These are phyloP conservation scores for Formica aserva DNA, from an alignment of 2,888 invertebrate genomes.

Conservation along the genomic window DNA sequence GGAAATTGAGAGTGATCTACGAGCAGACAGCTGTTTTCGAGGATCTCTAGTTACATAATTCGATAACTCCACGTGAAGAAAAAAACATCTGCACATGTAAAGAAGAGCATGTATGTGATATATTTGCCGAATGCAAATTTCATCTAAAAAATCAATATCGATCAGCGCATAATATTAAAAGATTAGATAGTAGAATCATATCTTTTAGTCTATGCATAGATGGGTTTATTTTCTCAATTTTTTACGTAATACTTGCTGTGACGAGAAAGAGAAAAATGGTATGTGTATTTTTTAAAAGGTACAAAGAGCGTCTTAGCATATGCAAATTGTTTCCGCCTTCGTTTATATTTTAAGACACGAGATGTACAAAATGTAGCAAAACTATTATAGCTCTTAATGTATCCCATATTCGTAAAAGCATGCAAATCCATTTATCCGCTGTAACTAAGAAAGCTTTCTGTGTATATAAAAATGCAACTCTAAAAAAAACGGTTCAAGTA, in stretches of 20 bases:
- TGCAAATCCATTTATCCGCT: not conserved
- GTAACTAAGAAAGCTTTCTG: not conserved
- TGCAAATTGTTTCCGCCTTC: conserved; percentile 9
- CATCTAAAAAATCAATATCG: conserved; percentile 24
- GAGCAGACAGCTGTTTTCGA: conserved; percentile 1
- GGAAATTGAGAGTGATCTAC: not conserved
- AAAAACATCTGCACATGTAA: not conserved
- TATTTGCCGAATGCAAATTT: not conserved
- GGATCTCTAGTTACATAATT: conserved; percentile 10
- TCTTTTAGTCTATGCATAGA: not conserved
- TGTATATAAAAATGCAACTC: not conserved
- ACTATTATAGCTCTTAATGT: not conserved
- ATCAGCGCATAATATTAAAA: not conserved
- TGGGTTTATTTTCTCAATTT: not conserved
- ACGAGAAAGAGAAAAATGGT: not conserved
- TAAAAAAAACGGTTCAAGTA: not conserved
- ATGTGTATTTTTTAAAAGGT: conserved; percentile 3
- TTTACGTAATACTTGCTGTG: not conserved
- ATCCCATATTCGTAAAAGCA: not conserved
- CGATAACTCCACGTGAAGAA: not conserved
- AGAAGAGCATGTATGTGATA: not conserved
- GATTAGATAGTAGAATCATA: not conserved
- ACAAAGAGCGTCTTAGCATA: not conserved
- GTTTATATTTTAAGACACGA: not conserved
- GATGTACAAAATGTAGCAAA: not conserved